Evolutionary conservation across 2,797 vertebrate genomes (phyloP).

Genomic region (Cossypha niveicapilla): DNA sequence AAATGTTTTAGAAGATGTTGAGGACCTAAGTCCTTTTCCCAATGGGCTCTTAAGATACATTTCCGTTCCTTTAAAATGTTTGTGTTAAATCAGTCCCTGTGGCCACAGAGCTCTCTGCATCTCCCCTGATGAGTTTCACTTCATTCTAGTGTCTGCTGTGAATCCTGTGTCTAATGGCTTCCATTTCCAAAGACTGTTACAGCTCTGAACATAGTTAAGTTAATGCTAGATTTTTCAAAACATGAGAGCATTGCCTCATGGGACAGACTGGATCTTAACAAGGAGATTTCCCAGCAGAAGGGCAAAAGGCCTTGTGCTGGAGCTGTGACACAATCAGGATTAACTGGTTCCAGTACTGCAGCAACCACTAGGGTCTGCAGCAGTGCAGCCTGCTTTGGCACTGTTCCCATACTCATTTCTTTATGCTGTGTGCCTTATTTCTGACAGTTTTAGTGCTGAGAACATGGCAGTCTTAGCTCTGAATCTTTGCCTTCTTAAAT

Average conservation of each 20-base stretch:
- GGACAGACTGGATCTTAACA: not conserved
- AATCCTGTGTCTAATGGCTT: not conserved
- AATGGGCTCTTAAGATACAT: not conserved
- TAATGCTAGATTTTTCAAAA: not conserved
- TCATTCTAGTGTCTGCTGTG: not conserved
- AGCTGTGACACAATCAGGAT: not conserved
- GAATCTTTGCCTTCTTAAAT: not conserved
- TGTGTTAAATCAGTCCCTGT: not conserved
- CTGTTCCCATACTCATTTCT: not conserved
- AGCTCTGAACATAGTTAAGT: not conserved
- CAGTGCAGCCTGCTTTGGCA: not conserved
- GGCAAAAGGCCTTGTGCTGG: not conserved
- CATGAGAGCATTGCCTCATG: not conserved
- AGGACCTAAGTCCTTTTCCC: not conserved
- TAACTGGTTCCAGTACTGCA: not conserved
- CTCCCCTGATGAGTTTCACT: not conserved
- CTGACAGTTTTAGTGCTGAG: not conserved
- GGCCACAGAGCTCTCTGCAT: not conserved
- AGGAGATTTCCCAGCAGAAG: not conserved
- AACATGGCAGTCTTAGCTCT: not conserved
- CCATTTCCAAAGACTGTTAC: not conserved
- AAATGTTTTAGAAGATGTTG: not conserved
- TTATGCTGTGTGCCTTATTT: not conserved
- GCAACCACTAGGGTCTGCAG: not conserved
- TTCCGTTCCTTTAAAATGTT: not conserved